phyloP scores from a whole-genome alignment of 2,113 vertebrate genomes.

The Ctenodactylus gundi region DNA sequence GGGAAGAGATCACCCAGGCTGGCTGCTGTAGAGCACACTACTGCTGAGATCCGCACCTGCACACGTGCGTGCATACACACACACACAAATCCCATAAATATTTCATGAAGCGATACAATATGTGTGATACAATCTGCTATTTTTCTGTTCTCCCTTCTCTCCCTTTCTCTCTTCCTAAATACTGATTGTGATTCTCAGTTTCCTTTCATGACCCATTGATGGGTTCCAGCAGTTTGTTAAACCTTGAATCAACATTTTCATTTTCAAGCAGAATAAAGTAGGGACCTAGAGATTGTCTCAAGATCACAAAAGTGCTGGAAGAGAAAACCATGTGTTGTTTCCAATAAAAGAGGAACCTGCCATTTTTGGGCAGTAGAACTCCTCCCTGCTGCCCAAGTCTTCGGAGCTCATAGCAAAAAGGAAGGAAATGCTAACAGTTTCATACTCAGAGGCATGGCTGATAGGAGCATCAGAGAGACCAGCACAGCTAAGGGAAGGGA shows the following conservation, averaged over 20 bases:
- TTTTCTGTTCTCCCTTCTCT: not conserved
- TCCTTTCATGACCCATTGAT: not conserved
- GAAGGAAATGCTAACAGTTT: not conserved
- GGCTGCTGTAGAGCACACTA: not conserved
- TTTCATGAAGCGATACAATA: not conserved
- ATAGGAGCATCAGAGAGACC: not conserved
- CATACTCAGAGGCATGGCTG: not conserved
- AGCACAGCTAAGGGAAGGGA: not conserved
- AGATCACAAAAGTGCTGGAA: not conserved
- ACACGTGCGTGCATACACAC: not conserved
- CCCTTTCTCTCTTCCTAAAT: not conserved
- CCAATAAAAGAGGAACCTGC: not conserved
- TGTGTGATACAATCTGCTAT: not conserved
- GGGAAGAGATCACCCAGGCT: not conserved
- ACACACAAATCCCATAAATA: not conserved
- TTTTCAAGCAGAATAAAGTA: constrained; percentile 25
- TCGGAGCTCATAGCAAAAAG: not conserved
- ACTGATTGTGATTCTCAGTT: not conserved
- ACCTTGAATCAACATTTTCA: not conserved
- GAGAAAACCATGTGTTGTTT: not conserved
- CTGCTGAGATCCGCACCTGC: not conserved
- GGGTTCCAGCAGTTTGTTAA: not conserved
- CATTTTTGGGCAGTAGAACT: not conserved
- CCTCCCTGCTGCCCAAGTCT: not conserved
- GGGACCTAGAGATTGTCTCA: not conserved